These are phyloP conservation scores for Salticus scenicus DNA, from an alignment of 2,888 invertebrate species.

Conservation along the genomic window DNA sequence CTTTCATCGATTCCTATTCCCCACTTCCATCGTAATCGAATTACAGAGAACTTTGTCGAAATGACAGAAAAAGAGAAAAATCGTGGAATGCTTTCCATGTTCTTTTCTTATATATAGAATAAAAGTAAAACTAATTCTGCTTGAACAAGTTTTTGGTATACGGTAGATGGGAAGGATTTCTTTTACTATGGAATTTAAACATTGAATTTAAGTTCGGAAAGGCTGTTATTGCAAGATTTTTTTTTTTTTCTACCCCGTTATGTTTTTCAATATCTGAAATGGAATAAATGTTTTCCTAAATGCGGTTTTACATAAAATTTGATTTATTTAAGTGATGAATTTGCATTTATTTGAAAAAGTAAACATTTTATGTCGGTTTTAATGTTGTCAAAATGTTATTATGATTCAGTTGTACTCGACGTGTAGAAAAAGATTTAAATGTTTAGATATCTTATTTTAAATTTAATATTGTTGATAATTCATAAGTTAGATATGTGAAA, in stretches of 20 bases:
- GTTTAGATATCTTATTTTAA: too few species aligned
- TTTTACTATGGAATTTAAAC: constrained; percentile 5
- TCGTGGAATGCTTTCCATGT: constrained; percentile 1
- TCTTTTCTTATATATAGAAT: constrained; percentile 16
- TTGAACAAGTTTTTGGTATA: not conserved
- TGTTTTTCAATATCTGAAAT: not conserved
- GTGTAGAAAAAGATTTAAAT: too few species aligned
- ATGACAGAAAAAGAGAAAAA: constrained; percentile 19
- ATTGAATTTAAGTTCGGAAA: constrained; percentile 1
- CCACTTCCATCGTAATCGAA: constrained; percentile 60
- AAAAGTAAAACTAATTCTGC: constrained; percentile 27
- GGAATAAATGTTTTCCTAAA: not conserved
- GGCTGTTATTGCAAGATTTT: not conserved
- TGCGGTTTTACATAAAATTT: not conserved
- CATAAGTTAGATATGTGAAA: too few species aligned
- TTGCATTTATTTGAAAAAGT: not conserved
- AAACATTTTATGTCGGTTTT: not conserved
- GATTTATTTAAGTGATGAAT: not conserved
- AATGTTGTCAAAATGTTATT: too few species aligned
- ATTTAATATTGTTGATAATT: too few species aligned
- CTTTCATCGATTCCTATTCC: constrained; percentile 43
- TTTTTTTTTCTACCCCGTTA: not conserved
- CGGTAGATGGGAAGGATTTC: not conserved
- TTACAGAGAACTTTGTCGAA: constrained; percentile 50
- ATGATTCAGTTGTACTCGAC: too few species aligned